Base-by-base conservation (phyloP, 1,140 invertebrate species). In the Papilio dardanus region DNA sequence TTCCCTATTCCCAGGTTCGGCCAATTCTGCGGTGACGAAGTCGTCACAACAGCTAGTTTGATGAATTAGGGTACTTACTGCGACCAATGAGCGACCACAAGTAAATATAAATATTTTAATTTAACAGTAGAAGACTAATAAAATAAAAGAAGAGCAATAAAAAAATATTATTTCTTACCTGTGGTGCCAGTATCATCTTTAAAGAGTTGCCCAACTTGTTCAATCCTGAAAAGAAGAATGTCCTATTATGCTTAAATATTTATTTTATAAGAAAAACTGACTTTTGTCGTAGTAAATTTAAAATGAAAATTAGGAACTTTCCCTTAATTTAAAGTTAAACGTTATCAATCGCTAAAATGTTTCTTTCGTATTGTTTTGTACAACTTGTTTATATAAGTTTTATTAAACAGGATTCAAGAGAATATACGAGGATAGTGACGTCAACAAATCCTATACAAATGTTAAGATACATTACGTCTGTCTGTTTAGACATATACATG, bases 121-220 rank as follows among this genome's bases (percentile, higher is more conserved):
- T n/a, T n/a, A n/a, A n/a, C n/a, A n/a, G n/a, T n/a, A n/a, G n/a
- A n/a, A n/a, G n/a, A n/a, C n/a, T n/a, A n/a, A n/a, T n/a, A n/a
- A n/a, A n/a, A n/a, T n/a, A n/a, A n/a, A n/a, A n/a, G n/a, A n/a
- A n/a, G n/a, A n/a, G n/a, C n/a, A n/a, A n/a, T n/a, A n/a, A n/a
- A n/a, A n/a, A n/a, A n/a, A n/a, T 35, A 16, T 16, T 37, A 31
- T 1, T 19, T n/a, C 3, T 35, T 74, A 74, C 71, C 71, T 74
- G 42, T 2, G 71, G 42, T 46, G 71, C 42, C 31, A 80, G 75
- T 68, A 80, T 75, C 77, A 80, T 78, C 28, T 73, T 76, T 24
- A 24, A 67, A 31, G 65, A 16, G 21, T 19, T 19, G 28, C 16
- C 62, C 1, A 1, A 31, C 30, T n/a, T 6, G 16, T 28, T 19